These are phyloP conservation scores for Dipodomys ordii DNA, from an alignment of 2,113 vertebrate genomes.

Conservation along the genomic window DNA sequence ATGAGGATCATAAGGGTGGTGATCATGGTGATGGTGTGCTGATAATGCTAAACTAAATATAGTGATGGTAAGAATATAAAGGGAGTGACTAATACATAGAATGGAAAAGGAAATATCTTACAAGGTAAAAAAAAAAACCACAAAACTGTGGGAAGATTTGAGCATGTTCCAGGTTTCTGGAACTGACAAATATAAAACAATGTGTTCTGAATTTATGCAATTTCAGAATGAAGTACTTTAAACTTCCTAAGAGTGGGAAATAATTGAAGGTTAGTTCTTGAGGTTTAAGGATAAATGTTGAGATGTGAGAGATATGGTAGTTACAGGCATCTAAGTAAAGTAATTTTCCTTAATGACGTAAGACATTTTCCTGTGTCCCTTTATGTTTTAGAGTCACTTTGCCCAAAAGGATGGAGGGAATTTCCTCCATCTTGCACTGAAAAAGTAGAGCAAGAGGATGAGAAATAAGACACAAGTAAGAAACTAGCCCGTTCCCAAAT, in stretches of 20 bases:
- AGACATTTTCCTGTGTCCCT: neutral
- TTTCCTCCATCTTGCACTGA: neutral
- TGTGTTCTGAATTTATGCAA: neutral
- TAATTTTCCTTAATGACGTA: neutral
- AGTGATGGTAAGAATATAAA: neutral
- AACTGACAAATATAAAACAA: neutral
- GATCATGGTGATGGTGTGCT: too few relatives aligned
- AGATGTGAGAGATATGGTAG: neutral
- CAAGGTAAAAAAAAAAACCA: neutral
- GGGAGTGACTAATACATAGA: too few relatives aligned
- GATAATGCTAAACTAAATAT: neutral
- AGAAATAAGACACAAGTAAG: neutral
- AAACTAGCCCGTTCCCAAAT: neutral
- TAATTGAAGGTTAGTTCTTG: neutral
- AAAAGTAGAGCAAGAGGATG: neutral
- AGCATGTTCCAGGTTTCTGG: neutral
- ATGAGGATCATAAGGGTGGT: too few relatives aligned
- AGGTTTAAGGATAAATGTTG: neutral
- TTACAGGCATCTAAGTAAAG: neutral
- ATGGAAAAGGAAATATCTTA: neutral
- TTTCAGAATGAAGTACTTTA: slow-evolving; percentile 25
- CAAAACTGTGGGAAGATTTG: neutral
- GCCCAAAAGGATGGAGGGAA: neutral
- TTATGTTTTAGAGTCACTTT: neutral
- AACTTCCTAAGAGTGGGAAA: neutral